Percentiles rank a stretch among this genome's conserved stretches.
Conservation (phyloP, 1,140 invertebrate genomes). For the Calephelis nemesis region DNA sequence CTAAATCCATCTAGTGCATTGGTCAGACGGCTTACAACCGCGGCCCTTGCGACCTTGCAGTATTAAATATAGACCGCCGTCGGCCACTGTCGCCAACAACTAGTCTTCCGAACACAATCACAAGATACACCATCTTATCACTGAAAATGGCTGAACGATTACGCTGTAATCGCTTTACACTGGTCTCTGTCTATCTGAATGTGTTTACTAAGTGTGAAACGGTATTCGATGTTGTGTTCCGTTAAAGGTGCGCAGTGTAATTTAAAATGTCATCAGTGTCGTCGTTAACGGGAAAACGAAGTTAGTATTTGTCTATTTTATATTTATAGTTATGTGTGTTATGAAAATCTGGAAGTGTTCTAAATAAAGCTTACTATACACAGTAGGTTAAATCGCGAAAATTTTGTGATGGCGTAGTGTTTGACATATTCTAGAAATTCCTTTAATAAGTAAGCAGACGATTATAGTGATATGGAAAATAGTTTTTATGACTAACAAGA, state of each 20-base stretch:
- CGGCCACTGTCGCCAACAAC: constrained; percentile 56
- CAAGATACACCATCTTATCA: constrained; percentile 63
- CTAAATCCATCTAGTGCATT: constrained; percentile 37
- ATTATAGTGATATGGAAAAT: too few species aligned
- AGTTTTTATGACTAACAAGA: too few species aligned
- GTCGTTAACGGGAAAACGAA: constrained; percentile 53
- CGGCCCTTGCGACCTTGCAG: constrained; percentile 66
- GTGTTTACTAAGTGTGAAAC: constrained; percentile 59
- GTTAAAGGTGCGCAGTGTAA: constrained; percentile 39
- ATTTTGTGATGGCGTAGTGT: too few species aligned
- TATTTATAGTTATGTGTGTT: too few species aligned
- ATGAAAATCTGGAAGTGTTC: too few species aligned
- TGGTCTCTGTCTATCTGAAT: constrained; percentile 48
- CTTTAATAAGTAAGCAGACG: too few species aligned
- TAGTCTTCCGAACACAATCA: constrained; percentile 55
- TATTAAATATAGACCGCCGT: constrained; percentile 54
- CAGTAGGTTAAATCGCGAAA: too few species aligned
- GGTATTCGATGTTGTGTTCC: constrained; percentile 51
- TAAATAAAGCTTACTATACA: too few species aligned
- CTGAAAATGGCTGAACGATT: constrained; percentile 71
- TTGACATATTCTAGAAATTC: too few species aligned
- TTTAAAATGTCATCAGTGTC: constrained; percentile 66
- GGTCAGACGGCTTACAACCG: constrained; percentile 42
- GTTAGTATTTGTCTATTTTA: constrained; percentile 45
- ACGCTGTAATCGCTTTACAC: constrained; percentile 57